Percentiles rank a stretch among this genome's conserved stretches.
Conservation (phyloP, 2,888 invertebrate species). For the Meteorus cinctellus region DNA sequence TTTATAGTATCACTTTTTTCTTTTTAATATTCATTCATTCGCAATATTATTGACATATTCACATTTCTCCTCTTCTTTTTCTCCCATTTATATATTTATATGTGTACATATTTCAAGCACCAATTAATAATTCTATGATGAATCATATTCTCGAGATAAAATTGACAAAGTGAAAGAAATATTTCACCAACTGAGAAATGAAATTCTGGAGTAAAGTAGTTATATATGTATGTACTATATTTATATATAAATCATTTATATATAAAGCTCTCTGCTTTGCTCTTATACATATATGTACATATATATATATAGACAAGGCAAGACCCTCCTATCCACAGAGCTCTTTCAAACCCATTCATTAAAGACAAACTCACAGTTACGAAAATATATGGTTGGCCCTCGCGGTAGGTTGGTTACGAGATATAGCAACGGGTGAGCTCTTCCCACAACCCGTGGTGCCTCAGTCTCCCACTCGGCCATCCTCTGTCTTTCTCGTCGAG, state of each 20-base stretch:
- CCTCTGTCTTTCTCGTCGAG: slow-evolving; percentile 6
- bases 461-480: not conserved
- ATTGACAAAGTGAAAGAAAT: slow-evolving; percentile 13
- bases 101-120: no score
- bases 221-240: not conserved
- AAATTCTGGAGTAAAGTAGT: not conserved
- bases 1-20: no score
- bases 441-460: slow-evolving; percentile 22
- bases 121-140: no score
- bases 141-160: slow-evolving; percentile 2
- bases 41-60: no score
- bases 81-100: no score
- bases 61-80: no score
- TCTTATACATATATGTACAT: slow-evolving; percentile 36
- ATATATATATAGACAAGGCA: slow-evolving; percentile 13
- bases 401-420: not conserved
- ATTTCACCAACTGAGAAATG: slow-evolving; percentile 10
- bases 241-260: not conserved
- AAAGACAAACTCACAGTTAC: slow-evolving; percentile 21
- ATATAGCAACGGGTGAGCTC: slow-evolving; percentile 31
- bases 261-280: slow-evolving; percentile 18
- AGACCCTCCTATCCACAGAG: slow-evolving; percentile 9
- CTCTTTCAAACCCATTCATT: slow-evolving; percentile 34
- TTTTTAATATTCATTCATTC: no score
- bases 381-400: slow-evolving; percentile 36